Conservation (phyloP, 2,888 invertebrate species). For the Bhutanitis thaidina region DNA sequence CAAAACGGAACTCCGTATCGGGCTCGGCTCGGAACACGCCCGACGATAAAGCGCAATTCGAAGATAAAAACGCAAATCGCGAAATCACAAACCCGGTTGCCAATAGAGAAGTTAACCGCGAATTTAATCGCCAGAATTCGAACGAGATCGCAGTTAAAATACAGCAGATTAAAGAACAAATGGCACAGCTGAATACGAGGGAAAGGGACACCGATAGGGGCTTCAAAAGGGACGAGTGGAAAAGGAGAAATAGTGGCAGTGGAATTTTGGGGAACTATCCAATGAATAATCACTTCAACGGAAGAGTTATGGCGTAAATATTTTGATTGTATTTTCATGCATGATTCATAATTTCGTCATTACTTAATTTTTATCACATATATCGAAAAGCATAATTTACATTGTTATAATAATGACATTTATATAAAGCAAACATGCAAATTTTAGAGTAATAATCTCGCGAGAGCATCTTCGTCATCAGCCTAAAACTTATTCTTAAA, state of each 20-base stretch:
- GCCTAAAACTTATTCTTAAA: too few relatives aligned
- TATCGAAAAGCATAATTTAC: too few relatives aligned
- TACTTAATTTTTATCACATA: too few relatives aligned
- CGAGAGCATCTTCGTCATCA: too few relatives aligned
- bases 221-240: conserved; percentile 33
- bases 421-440: too few relatives aligned
- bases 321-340: not conserved
- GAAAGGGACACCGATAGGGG: conserved; percentile 27
- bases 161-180: conserved; percentile 60
- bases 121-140: conserved; percentile 24
- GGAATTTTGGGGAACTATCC: conserved; percentile 60
- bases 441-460: too few relatives aligned
- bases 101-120: conserved; percentile 8
- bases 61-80: conserved; percentile 15
- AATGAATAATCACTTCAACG: conserved; percentile 30
- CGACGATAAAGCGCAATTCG: conserved; percentile 28
- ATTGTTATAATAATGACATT: too few relatives aligned
- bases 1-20: conserved; percentile 34
- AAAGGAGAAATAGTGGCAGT: conserved; percentile 46
- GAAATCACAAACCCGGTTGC: not conserved
- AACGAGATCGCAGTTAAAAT: conserved; percentile 54
- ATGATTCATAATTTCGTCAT: too few relatives aligned
- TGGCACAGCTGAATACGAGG: conserved; percentile 44
- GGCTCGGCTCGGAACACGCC: conserved; percentile 42
- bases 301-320: conserved; percentile 41